phyloP scores from a whole-genome alignment of 2,113 vertebrate genomes.

The Pluvialis apricaria region DNA sequence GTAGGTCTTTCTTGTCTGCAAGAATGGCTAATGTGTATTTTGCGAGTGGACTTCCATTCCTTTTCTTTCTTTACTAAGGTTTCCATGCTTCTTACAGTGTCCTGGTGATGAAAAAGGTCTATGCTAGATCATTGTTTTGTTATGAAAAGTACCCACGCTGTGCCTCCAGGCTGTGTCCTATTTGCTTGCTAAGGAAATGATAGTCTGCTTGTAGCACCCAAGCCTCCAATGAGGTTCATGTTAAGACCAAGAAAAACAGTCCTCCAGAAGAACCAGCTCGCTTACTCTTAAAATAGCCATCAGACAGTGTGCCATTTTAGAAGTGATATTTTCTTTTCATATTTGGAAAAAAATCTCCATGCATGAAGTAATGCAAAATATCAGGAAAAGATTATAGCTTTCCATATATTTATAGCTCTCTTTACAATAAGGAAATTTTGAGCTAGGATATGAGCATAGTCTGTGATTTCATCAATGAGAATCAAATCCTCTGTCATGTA shows the following conservation, averaged over 20 bases:
- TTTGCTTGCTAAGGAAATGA: conserved; percentile 50
- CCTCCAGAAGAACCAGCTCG: background rate
- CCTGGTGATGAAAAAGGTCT: conserved; percentile 31
- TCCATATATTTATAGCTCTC: background rate
- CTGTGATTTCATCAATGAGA: background rate
- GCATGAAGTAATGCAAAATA: background rate
- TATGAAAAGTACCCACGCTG: background rate
- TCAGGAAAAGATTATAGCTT: background rate
- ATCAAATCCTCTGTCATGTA: background rate
- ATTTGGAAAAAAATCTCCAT: background rate
- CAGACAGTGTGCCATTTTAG: background rate
- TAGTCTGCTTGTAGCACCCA: conserved; percentile 20
- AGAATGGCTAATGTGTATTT: background rate
- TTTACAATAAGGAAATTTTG: background rate
- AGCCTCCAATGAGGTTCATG: background rate
- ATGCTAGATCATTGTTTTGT: background rate
- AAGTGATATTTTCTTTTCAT: background rate
- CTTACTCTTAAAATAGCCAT: background rate
- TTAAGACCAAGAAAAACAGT: background rate
- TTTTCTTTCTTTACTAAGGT: background rate
- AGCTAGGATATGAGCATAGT: background rate
- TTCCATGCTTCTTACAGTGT: conserved; percentile 24
- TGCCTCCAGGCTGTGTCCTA: background rate
- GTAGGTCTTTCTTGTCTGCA: background rate
- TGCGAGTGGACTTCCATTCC: background rate